Base-by-base conservation (phyloP, 2,113 vertebrate species). In the Rhombomys opimus region DNA sequence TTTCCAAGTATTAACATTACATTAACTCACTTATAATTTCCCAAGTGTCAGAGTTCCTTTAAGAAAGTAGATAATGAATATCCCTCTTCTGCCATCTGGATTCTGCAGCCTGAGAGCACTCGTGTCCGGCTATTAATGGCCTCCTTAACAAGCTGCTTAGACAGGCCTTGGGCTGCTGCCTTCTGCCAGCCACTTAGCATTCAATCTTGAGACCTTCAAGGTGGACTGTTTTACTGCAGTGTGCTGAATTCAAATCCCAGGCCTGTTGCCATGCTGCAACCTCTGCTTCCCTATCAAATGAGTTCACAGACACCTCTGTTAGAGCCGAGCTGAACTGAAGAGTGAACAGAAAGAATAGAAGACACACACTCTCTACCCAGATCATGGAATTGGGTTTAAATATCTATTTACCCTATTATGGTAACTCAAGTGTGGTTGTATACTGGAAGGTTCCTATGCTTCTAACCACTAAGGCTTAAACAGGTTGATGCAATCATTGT, bases 21-120 rank as follows among this genome's bases (percentile, higher is more conserved):
- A 96, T 97, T 98, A 96, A 94, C 93, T 97, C 87, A 95, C 82
- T 97, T 96, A 68, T 90, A 97, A 97, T 95, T 93, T 90, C 90
- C 90, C 61, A 95, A 96, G 72, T 88, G 76, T 90, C 85, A 92
- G 13, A 77, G 88, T 92, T 96, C 80, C 85, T 97, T 93, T 77
- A 18, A 89, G 87, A 96, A 90, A 93, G 22, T 23, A 88, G 96
- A 96, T 92, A 96, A 97, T 95, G 95, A 95, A 81, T 90, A 90
- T 68, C 81, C 72, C 57, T 95, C 72, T 96, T 77, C 88, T 30
- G 85, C 88, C 97, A 94, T 97, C 92, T 97, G 97, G 96, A 95
- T 87, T 90, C 59, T 95, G 63, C n/a, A 68, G 85, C 32, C 92
- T 46, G 81, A 95, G 93, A 85, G 89, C 32, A 68, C 78, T 87